These are phyloP conservation scores for Oreortyx pictus DNA, from an alignment of 2,797 vertebrate species.

Conservation along the genomic window DNA sequence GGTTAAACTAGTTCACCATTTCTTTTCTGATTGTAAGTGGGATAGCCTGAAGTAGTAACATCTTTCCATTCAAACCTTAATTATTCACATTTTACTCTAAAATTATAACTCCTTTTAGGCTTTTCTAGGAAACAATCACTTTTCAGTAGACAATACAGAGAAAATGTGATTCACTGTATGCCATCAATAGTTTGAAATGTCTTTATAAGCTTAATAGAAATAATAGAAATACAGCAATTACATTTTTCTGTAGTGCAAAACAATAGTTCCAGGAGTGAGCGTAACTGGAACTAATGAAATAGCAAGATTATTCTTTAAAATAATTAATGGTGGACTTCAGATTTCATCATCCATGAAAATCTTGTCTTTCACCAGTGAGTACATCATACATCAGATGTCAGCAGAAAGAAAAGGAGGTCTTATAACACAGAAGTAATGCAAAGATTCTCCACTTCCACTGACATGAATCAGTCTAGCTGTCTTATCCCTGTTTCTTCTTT, in stretches of 20 bases:
- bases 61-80: background rate
- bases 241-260: background rate
- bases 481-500: background rate
- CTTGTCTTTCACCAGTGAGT: background rate
- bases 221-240: background rate
- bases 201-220: background rate
- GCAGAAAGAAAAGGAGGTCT: background rate
- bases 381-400: constrained; percentile 6
- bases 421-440: fast-evolving
- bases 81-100: constrained; percentile 13
- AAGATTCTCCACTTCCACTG: background rate
- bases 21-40: constrained; percentile 22
- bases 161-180: background rate
- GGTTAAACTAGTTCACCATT: constrained; percentile 36
- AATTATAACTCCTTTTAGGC: background rate
- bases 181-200: background rate
- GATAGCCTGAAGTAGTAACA: constrained; percentile 17
- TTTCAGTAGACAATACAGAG: background rate
- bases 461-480: background rate
- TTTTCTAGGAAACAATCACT: constrained; percentile 41
- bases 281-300: constrained; percentile 25
- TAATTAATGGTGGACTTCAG: constrained; percentile 42
- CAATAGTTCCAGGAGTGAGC: background rate
- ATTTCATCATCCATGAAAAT: constrained; percentile 33
- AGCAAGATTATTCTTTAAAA: constrained; percentile 40